These are phyloP conservation scores for Onchidella celtica DNA, from an alignment of 2,888 invertebrate species.

Conservation along the genomic window DNA sequence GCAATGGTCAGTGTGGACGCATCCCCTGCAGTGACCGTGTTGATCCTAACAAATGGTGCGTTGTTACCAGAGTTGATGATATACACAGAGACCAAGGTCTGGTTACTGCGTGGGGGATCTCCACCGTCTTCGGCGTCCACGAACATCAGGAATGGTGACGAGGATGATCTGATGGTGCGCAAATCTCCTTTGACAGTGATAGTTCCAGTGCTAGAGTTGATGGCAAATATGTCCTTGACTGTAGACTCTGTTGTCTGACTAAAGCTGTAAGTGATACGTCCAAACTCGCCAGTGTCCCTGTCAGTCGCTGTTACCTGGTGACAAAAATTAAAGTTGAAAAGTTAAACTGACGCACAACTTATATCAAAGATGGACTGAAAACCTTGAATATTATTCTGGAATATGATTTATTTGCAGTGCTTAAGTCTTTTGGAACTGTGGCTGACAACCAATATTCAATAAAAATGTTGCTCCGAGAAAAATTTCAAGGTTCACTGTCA, in stretches of 20 bases:
- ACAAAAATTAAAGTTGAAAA: neutral
- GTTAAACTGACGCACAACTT: neutral
- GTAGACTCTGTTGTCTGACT: constrained; percentile 47
- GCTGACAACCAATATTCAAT: no score
- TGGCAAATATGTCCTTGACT: constrained; percentile 47
- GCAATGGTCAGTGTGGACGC: constrained; percentile 53
- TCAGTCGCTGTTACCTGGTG: constrained; percentile 59
- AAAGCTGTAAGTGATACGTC: constrained; percentile 60
- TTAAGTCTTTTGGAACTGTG: no score
- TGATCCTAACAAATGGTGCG: constrained; percentile 85
- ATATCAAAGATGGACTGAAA: no score
- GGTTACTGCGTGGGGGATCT: constrained; percentile 53
- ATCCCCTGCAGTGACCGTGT: constrained; percentile 52
- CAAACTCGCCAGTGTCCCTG: constrained; percentile 64
- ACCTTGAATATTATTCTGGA: no score
- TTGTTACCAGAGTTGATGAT: constrained; percentile 94
- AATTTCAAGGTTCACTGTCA: no score
- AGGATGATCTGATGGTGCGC: constrained; percentile 47
- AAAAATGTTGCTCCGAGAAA: no score
- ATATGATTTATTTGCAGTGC: no score
- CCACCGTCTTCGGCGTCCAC: constrained; percentile 60
- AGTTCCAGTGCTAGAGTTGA: constrained; percentile 49
- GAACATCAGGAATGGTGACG: constrained; percentile 47
- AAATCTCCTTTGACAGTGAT: constrained; percentile 41
- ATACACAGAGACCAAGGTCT: constrained; percentile 55